These are phyloP conservation scores for Neodontobutis hainanensis DNA, from an alignment of 2,113 vertebrate species.

Conservation along the genomic window DNA sequence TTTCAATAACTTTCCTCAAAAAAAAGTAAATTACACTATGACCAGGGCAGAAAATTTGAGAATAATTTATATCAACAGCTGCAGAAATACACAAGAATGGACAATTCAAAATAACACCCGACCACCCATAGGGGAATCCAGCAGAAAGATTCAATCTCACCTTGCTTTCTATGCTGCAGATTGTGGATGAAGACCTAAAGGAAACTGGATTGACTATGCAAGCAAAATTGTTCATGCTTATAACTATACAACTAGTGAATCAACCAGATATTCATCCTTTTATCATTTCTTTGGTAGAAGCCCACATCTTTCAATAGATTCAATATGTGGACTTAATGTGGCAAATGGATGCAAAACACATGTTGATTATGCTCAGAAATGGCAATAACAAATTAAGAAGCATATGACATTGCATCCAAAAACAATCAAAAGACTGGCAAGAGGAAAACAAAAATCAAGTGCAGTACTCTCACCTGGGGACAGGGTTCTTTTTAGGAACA, in stretches of 20 bases:
- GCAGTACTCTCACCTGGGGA: slow-evolving; percentile 10
- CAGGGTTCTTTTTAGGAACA: background rate
- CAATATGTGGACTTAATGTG: background rate
- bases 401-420: slow-evolving; percentile 10
- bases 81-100: background rate
- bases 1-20: background rate
- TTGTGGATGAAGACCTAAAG: background rate
- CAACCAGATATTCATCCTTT: background rate
- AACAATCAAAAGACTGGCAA: slow-evolving; percentile 7
- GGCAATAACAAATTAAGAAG: slow-evolving; percentile 21
- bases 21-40: background rate
- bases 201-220: slow-evolving; percentile 2
- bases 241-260: background rate
- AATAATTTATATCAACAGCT: background rate
- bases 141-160: slow-evolving; percentile 2
- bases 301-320: background rate
- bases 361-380: slow-evolving; percentile 24
- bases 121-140: slow-evolving; percentile 1
- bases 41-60: slow-evolving; percentile 1
- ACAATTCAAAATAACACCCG: slow-evolving; percentile 3
- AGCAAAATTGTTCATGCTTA: slow-evolving; percentile 11
- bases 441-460: slow-evolving; percentile 29
- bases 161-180: slow-evolving; percentile 4
- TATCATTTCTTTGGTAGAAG: background rate
- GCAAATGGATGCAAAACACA: background rate